Evolutionary conservation across 2,797 vertebrate species (phyloP).

Genomic region (Paramormyrops hopkinsi): DNA sequence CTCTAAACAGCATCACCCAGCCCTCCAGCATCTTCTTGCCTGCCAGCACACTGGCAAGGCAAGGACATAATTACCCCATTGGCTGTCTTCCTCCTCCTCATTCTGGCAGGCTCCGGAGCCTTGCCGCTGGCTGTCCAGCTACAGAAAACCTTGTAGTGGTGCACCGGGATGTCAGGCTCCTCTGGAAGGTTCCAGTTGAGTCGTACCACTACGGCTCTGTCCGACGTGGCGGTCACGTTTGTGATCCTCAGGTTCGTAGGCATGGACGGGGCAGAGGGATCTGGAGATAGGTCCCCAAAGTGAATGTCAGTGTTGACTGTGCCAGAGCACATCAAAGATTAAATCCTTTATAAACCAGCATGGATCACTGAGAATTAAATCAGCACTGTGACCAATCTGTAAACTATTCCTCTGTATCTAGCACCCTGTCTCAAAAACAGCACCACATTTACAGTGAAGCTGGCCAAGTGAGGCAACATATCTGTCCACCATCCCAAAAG

Average conservation of each 20-base stretch:
- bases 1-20: slow-evolving; percentile 6
- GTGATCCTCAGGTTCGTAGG: slow-evolving; percentile 69
- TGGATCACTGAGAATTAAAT: slow-evolving; percentile 10
- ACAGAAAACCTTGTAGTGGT: slow-evolving; percentile 88
- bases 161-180: slow-evolving; percentile 77
- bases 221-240: slow-evolving; percentile 64
- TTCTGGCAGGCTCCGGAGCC: slow-evolving; percentile 60
- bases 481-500: not conserved
- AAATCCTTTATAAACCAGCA: not conserved
- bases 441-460: not conserved
- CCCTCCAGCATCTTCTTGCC: not conserved
- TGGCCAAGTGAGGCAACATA: not conserved
- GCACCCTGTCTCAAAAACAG: not conserved
- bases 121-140: slow-evolving; percentile 66
- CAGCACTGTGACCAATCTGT: not conserved
- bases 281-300: slow-evolving; percentile 48
- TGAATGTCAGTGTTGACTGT: not conserved
- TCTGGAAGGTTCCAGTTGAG: slow-evolving; percentile 67
- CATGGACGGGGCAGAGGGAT: slow-evolving; percentile 70
- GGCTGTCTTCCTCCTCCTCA: slow-evolving; percentile 75
- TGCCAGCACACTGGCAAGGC: not conserved
- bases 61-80: slow-evolving; percentile 61
- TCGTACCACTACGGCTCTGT: slow-evolving; percentile 57
- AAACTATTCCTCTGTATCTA: not conserved
- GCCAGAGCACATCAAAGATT: not conserved